A percentile compares a stretch with the other conserved stretches of the same genome.
These are phyloP conservation scores for Octomys mimax DNA, from an alignment of 2,797 vertebrate genomes.

Conservation along the genomic window DNA sequence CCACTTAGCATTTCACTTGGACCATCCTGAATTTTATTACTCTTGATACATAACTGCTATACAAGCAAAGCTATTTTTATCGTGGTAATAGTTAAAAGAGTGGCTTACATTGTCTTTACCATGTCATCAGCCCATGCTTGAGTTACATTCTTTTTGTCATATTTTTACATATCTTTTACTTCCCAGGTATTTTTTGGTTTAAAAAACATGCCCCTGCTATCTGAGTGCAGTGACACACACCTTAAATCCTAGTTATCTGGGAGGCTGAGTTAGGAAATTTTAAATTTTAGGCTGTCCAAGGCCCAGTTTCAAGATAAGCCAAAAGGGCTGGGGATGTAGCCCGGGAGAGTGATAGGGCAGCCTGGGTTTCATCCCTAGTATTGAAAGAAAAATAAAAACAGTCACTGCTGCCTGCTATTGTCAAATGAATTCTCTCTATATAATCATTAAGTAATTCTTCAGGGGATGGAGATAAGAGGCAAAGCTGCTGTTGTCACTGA, in stretches of 20 bases:
- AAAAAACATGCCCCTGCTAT: background rate
- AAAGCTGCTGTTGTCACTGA: background rate
- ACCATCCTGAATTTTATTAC: background rate
- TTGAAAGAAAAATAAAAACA: background rate
- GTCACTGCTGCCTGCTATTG: background rate
- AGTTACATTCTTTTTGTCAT: background rate
- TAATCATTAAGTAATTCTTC: background rate
- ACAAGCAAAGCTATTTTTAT: background rate
- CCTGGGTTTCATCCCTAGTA: background rate
- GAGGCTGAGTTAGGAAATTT: background rate
- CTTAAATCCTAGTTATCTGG: background rate
- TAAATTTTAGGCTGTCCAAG: background rate
- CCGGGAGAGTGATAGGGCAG: background rate
- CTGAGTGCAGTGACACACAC: background rate
- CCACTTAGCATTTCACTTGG: background rate
- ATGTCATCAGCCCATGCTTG: background rate
- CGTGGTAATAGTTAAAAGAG: slow-evolving; percentile 34
- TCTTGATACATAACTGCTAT: background rate
- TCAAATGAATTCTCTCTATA: slow-evolving; percentile 24
- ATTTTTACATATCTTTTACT: slow-evolving; percentile 21
- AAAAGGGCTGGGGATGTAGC: background rate
- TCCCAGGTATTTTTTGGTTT: background rate
- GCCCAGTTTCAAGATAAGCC: background rate
- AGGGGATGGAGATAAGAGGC: background rate
- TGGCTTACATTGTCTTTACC: slow-evolving; percentile 9